Evolutionary conservation across 1,140 invertebrate genomes (phyloP), one percentile per base, ranked within the genome.

Genomic region (Drosophila pruinosa): DNA sequence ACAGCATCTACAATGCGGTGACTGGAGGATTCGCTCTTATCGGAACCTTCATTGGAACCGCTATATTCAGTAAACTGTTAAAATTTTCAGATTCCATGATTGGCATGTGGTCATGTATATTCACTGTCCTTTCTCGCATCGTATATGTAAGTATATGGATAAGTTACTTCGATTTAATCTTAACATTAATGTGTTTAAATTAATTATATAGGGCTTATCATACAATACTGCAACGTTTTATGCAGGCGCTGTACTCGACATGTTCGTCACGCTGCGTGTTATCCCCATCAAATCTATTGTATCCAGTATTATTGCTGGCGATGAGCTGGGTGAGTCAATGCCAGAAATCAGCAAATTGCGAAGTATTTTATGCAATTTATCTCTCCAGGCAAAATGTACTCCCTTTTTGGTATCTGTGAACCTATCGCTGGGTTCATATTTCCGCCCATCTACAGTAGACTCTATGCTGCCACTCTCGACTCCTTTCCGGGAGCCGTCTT

Each of bases 231-330:
- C 78, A 10, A 72, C 89, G 4, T 90, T 90, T 36, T 91, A 91
- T 59, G 58, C 75, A 21, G 91, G 75, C 38, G 75, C 77, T 14
- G 75, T 89, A 17, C 75, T 91, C 10, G 91, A 91, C 38, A 89
- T 91, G 77, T 90, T 91, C 41, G 75, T 89, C 12, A 86, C 77
- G 19, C 47, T 90, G n/a, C 73, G 89, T 22, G 86, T 90, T 2
- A 91, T 91, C 45, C 81, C 89, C 4, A 90, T 91, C 12, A 91
- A 91, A 54, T 70, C 89, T 1, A 90, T 91, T n/a, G 86, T 90
- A 4, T 90, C 90, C 0, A 89, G 79, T 26, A 86, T 91, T 39
- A 90, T 91, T 0, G 89, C 58, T 34, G 82, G 77, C 4, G 89
- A 91, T 12, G 91, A 91, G 47, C 64, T 91, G 10, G 90, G 90